phyloP scores from a whole-genome alignment of 1,140 invertebrate genomes.

The Pantala flavescens region DNA sequence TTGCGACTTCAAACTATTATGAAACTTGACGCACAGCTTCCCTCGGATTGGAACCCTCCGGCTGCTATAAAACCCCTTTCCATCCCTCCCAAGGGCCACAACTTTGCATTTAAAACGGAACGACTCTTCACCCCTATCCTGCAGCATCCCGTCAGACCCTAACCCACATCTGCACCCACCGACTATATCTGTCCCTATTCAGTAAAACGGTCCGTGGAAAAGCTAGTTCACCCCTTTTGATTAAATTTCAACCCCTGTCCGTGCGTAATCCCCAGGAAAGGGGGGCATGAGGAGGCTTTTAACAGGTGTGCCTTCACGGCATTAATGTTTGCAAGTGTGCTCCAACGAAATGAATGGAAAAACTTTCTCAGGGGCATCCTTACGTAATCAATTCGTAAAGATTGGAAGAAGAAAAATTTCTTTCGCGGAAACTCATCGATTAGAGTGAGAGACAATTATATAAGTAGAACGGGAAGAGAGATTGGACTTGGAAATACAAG shows the following conservation, averaged over 20 bases:
- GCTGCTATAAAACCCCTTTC: background rate
- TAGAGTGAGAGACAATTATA: background rate
- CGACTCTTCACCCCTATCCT: background rate
- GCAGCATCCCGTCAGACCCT: background rate
- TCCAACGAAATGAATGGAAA: background rate
- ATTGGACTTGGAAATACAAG: slow-evolving; percentile 14
- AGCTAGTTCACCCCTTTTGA: background rate
- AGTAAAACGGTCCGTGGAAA: background rate
- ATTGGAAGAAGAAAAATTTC: background rate
- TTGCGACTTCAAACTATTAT: background rate
- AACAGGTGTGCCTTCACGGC: background rate
- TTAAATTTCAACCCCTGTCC: slow-evolving; percentile 1
- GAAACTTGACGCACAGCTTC: background rate
- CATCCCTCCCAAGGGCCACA: background rate
- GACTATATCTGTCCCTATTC: background rate
- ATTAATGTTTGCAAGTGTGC: background rate
- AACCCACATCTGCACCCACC: slow-evolving; percentile 2
- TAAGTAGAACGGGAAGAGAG: background rate
- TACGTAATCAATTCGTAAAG: background rate
- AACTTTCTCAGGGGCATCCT: background rate
- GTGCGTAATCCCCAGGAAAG: background rate
- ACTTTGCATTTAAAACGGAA: slow-evolving; percentile 6
- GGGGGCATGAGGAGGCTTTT: background rate
- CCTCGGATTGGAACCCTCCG: background rate
- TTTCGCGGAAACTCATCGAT: background rate